Evolutionary conservation across 2,888 invertebrate genomes (phyloP).

Genomic region (Leptinotarsa peninsularis): DNA sequence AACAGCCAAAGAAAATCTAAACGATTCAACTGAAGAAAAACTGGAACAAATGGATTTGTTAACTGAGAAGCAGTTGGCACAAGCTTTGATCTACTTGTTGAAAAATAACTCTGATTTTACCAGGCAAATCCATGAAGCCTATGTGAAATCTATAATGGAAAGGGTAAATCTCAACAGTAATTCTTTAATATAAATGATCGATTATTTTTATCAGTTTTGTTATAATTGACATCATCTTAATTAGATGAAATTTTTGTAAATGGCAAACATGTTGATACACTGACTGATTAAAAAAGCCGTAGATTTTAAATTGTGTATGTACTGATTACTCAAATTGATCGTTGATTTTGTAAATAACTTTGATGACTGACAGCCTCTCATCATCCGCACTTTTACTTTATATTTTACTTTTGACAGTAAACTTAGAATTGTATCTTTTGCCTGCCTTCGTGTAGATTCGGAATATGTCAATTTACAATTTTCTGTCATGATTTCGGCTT

Average conservation of each 20-base stretch:
- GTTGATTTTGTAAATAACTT: constrained; percentile 18
- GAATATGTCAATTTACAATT: too few relatives aligned
- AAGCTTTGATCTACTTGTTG: constrained; percentile 88
- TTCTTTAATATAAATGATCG: constrained; percentile 33
- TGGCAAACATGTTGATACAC: constrained; percentile 13
- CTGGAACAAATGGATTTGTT: constrained; percentile 73
- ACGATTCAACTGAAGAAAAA: constrained; percentile 40
- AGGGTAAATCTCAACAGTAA: constrained; percentile 53
- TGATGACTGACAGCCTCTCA: background rate
- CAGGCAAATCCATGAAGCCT: constrained; percentile 90
- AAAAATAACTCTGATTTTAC: constrained; percentile 91
- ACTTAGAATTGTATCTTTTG: too few relatives aligned
- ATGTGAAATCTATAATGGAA: constrained; percentile 86
- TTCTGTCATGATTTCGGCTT: too few relatives aligned
- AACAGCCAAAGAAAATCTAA: constrained; percentile 51
- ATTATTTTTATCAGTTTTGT: background rate
- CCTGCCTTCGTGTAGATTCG: too few relatives aligned
- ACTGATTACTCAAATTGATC: constrained; percentile 10
- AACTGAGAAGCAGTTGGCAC: constrained; percentile 88
- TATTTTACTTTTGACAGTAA: too few relatives aligned
- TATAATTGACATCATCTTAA: constrained; percentile 22
- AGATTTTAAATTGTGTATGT: constrained; percentile 14
- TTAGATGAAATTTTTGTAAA: constrained; percentile 10
- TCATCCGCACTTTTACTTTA: too few relatives aligned
- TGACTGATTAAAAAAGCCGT: constrained; percentile 19